Evolutionary conservation across 2,888 invertebrate species (phyloP).

Genomic region (Danaus chrysippus): DNA sequence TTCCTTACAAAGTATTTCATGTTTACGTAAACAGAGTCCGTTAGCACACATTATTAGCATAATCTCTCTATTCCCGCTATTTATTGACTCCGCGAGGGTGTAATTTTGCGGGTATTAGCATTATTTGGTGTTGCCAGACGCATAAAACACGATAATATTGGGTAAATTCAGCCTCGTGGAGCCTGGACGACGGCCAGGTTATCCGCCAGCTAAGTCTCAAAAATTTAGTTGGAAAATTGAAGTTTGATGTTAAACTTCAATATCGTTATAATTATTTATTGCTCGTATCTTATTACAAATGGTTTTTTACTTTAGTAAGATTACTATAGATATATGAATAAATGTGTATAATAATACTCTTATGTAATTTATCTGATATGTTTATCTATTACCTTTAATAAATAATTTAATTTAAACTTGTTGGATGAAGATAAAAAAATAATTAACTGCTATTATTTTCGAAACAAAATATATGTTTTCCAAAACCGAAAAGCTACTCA

Average conservation of each 20-base stretch:
- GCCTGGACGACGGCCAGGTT: constrained; percentile 44
- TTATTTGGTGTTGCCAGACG: constrained; percentile 48
- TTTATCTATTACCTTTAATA: no score
- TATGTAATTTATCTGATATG: no score
- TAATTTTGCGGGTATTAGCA: constrained; percentile 40
- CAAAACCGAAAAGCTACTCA: no score
- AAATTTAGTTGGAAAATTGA: constrained; percentile 16
- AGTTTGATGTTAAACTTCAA: constrained; percentile 1
- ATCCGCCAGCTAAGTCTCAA: constrained; percentile 28
- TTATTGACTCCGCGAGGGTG: constrained; percentile 32
- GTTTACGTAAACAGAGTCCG: constrained; percentile 9
- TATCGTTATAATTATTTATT: not conserved
- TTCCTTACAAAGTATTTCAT: constrained; percentile 4
- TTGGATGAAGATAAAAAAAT: no score
- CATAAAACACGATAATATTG: constrained; percentile 42
- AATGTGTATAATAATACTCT: no score
- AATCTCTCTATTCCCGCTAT: constrained; percentile 30
- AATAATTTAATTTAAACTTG: no score
- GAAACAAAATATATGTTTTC: no score
- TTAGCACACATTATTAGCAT: constrained; percentile 28
- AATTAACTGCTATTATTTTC: no score
- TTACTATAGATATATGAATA: not conserved
- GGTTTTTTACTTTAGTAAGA: not conserved
- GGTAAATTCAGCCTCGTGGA: constrained; percentile 34
- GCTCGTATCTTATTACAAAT: not conserved